Percentiles rank a stretch among this genome's conserved stretches.
phyloP scores from a whole-genome alignment of 2,113 vertebrate genomes.

The Psittacus erithacus region DNA sequence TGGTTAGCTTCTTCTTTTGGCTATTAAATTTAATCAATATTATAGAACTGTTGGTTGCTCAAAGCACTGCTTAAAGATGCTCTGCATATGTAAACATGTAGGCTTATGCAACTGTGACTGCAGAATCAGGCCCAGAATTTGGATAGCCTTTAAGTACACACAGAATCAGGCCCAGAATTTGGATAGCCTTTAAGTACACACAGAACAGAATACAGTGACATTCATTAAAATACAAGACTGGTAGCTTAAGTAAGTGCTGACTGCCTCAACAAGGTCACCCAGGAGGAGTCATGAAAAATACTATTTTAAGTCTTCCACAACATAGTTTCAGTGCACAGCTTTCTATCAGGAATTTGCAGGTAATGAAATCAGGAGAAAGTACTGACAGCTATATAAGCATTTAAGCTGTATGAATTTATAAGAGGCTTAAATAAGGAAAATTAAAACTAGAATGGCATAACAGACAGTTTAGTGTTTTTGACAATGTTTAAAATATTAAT shows the following conservation, averaged over 20 bases:
- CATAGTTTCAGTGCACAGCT: background rate
- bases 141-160: background rate
- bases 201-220: background rate
- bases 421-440: slow-evolving; percentile 34
- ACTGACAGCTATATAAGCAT: slow-evolving; percentile 44
- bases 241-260: background rate
- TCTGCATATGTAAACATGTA: background rate
- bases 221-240: background rate
- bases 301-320: background rate
- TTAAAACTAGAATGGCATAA: background rate
- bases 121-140: background rate
- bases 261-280: background rate
- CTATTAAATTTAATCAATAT: slow-evolving; percentile 42
- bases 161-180: background rate
- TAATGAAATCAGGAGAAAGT: slow-evolving; percentile 2
- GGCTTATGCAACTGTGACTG: background rate
- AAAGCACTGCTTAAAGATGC: background rate
- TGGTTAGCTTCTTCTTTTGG: slow-evolving; percentile 51
- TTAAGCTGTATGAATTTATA: background rate
- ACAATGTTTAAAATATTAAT: slow-evolving; percentile 3
- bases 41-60: background rate
- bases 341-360: background rate
- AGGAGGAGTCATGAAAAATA: background rate
- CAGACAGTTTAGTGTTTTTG: background rate
- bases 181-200: background rate